phyloP scores from a whole-genome alignment of 2,888 invertebrate species.

The Strigamia crassipes region DNA sequence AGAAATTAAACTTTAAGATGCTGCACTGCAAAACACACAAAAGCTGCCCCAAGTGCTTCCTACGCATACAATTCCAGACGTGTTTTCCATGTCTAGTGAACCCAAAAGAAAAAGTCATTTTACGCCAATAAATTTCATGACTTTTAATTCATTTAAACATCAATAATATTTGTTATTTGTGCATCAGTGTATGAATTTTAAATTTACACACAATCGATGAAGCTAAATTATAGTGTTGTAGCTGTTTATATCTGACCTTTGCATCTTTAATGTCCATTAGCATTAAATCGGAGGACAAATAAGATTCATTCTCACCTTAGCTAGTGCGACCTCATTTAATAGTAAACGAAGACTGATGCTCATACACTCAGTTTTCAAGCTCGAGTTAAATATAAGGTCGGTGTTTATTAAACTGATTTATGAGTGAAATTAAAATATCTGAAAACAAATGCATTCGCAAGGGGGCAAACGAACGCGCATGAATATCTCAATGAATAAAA shows the following conservation, averaged over 20 bases:
- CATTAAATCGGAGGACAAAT: background rate
- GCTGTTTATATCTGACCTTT: background rate
- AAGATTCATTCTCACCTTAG: background rate
- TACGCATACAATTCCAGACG: too few species aligned
- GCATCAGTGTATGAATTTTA: background rate
- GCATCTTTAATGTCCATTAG: background rate
- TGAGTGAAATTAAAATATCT: background rate
- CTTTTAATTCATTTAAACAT: too few species aligned
- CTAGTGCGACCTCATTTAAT: background rate
- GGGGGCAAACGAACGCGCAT: background rate
- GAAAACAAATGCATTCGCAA: background rate
- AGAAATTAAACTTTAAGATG: too few species aligned
- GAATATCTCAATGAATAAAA: background rate
- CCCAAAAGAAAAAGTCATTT: too few species aligned
- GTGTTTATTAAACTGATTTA: constrained; percentile 1
- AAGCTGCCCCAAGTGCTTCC: too few species aligned
- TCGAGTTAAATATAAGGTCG: constrained; percentile 6
- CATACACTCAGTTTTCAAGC: background rate
- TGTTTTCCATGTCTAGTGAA: too few species aligned
- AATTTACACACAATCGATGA: background rate
- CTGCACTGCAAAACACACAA: too few species aligned
- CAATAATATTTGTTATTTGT: too few species aligned
- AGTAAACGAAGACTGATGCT: constrained; percentile 10
- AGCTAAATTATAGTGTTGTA: background rate
- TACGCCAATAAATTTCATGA: too few species aligned